A percentile compares a stretch with the other conserved stretches of the same genome.
Conservation (phyloP, 2,113 vertebrate genomes). For the Pseudopodoces humilis region DNA sequence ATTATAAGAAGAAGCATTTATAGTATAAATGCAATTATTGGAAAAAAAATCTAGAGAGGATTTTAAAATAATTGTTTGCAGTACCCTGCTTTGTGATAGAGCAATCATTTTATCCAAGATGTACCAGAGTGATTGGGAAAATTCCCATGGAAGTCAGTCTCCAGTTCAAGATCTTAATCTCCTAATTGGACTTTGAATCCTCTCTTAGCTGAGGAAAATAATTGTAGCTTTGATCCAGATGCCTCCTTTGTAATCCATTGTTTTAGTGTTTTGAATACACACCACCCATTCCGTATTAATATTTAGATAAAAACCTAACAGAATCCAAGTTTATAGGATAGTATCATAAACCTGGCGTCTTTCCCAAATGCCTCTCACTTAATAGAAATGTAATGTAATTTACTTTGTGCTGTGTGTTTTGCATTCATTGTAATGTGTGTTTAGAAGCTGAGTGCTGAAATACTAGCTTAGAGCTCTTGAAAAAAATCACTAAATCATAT, state of each 20-base stretch:
- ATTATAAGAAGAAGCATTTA: neutral
- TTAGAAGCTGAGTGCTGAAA: neutral
- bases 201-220: neutral
- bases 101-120: neutral
- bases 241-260: neutral
- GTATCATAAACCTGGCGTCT: neutral
- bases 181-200: neutral
- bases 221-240: neutral
- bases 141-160: neutral
- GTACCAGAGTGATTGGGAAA: neutral
- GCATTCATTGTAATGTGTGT: neutral
- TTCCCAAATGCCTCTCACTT: neutral
- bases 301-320: neutral
- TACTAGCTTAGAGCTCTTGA: neutral
- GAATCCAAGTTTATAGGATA: neutral
- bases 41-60: neutral
- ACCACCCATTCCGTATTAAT: neutral
- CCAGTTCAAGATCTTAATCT: neutral
- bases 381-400: neutral
- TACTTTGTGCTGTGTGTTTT: neutral
- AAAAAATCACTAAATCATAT: neutral
- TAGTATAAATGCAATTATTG: neutral
- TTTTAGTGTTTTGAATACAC: slow-evolving; percentile 6
- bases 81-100: neutral
- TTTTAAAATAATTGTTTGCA: neutral